Evolutionary conservation across 2,888 invertebrate genomes (phyloP), one percentile per base, ranked within the genome.

Genomic region (Pristionchus fissidentatus): DNA sequence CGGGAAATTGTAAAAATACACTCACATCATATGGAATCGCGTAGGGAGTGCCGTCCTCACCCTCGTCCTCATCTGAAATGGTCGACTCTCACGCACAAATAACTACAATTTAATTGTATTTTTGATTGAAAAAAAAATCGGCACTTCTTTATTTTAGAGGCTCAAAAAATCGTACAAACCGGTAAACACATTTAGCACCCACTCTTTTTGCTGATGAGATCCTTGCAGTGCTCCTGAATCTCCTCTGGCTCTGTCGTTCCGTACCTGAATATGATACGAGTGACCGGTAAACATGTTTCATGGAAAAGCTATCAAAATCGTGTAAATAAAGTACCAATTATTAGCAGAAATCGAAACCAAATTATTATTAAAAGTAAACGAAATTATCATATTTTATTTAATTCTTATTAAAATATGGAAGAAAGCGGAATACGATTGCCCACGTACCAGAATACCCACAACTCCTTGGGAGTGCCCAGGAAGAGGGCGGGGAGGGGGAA

Each of bases 401-500:
- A n/a, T n/a, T n/a, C n/a, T n/a, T n/a, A n/a, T n/a, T n/a, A n/a
- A n/a, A n/a, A n/a, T n/a, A n/a, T n/a, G n/a, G n/a, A n/a, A n/a
- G n/a, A n/a, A n/a, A n/a, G n/a, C n/a, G n/a, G n/a, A n/a, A n/a
- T n/a, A n/a, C n/a, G n/a, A n/a, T n/a, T n/a, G n/a, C n/a, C n/a
- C n/a, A 41, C 80, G 19, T 46, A 81, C 83, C 83, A 83, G 73
- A 83, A 83, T 3, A 83, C 83, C 83, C 83, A 83, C 41, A 83
- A 26, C n/a, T 83, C 83, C 55, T 83, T 83, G n/a, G 49, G 5
- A 0, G 38, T n/a, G 1, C 35, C 29, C 1, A 70, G 15, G 35
- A n/a, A 15, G 5, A 83, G 22, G 5, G 38, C 15, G 32, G 83
- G 83, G 3, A 52, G 73, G n/a, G n/a, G 38, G 52, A 83, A 29